Evolutionary conservation across 1,140 invertebrate species (phyloP).

Genomic region (Nephila pilipes): DNA sequence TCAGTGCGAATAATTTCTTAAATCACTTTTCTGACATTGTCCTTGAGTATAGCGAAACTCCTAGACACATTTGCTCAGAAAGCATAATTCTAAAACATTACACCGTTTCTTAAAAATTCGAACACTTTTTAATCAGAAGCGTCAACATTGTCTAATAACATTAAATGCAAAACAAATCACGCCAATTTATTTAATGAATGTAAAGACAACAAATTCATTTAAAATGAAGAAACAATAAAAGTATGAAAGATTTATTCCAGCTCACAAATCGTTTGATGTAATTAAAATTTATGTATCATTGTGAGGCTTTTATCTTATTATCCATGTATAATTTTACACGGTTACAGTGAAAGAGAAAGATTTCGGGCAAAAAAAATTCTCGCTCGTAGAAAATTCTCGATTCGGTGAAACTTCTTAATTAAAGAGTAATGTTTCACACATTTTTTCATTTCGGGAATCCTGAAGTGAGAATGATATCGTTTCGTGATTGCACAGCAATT

Average conservation of each 20-base stretch:
- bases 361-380: not conserved
- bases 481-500: not conserved
- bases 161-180: conserved; percentile 33
- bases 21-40: too few species aligned
- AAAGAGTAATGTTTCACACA: conserved; percentile 38
- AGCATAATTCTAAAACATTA: not conserved
- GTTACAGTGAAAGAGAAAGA: conserved; percentile 11
- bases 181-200: conserved; percentile 36
- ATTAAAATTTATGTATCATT: conserved; percentile 55
- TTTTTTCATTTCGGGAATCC: not conserved
- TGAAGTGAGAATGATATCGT: conserved; percentile 18
- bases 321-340: not conserved
- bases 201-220: conserved; percentile 34
- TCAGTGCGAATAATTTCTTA: too few species aligned
- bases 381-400: not conserved
- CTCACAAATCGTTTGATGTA: conserved; percentile 37
- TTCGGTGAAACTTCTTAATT: conserved; percentile 38
- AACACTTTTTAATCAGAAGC: not conserved
- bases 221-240: conserved; percentile 36
- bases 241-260: conserved; percentile 36
- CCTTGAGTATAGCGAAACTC: too few species aligned
- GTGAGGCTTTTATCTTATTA: conserved; percentile 21
- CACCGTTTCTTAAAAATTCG: not conserved
- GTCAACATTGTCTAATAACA: not conserved
- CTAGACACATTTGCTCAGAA: too few species aligned